phyloP scores from a whole-genome alignment of 1,140 invertebrate species.

The Myzus persicae region DNA sequence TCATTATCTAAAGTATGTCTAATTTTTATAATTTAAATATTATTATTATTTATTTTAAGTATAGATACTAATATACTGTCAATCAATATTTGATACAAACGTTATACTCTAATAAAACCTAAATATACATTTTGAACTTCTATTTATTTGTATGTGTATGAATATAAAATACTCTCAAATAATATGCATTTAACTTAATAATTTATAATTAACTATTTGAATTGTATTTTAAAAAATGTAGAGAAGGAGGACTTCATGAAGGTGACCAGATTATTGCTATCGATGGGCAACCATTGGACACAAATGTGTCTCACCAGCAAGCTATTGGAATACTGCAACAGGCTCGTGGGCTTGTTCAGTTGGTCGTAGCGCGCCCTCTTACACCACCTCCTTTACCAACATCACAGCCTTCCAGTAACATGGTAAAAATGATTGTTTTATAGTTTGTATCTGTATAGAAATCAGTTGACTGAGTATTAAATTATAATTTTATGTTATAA shows the following conservation, averaged over 20 bases:
- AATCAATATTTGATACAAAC: background rate
- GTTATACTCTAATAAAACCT: no score
- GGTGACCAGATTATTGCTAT: conserved; percentile 90
- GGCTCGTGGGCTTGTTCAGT: conserved; percentile 77
- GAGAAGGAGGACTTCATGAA: conserved; percentile 79
- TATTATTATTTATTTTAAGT: background rate
- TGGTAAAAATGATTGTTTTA: conserved; percentile 4
- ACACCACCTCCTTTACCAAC: conserved; percentile 50
- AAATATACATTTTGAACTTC: no score
- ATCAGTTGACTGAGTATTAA: background rate
- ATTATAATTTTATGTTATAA: no score
- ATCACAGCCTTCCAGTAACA: conserved; percentile 42
- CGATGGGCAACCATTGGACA: conserved; percentile 83
- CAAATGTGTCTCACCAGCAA: conserved; percentile 86
- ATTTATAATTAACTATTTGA: background rate
- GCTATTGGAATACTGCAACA: conserved; percentile 84
- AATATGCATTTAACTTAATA: background rate
- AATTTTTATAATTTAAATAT: background rate
- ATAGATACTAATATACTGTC: background rate
- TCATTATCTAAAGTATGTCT: background rate
- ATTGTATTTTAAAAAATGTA: conserved; percentile 66
- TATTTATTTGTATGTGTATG: background rate
- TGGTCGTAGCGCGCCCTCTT: conserved; percentile 71
- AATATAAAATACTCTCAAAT: background rate
- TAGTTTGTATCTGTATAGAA: background rate